Evolutionary conservation across 2,888 invertebrate genomes (phyloP), one percentile per base, ranked within the genome.

Genomic region (Spisula subtruncata): DNA sequence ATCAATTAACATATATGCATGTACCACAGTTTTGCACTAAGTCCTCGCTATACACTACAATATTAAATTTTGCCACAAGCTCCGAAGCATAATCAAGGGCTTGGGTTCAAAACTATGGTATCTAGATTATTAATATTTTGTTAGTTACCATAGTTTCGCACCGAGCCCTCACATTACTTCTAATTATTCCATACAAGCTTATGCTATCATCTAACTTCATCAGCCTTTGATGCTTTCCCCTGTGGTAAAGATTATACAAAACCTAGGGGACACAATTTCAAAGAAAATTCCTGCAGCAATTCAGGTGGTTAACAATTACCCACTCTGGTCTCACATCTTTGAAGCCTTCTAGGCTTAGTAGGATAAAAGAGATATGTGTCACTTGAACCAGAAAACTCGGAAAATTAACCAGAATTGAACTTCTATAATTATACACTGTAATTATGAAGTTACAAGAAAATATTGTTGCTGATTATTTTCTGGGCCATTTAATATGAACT

Each of bases 221-320:
- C 75, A 16, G 16, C 32, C 75, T 75, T 75, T 75, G 75, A 75
- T 35, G 75, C 16, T 18, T 29, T 35, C 32, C 75, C 25, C 32
- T 35, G 32, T 18, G 4, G 75, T 32, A 75, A 75, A 18, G 75
- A 75, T 18, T 1, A 20, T 32, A 75, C 20, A 25, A 35, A 25
- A 35, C 75, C 32, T 4, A 75, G 75, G 51, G 75, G 75, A 75
- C 32, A 60, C 12, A 46, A 82, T 85, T 89, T 85, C 85, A 51
- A 89, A 86, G 83, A 80, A 89, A 86, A 89, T 81, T 29, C 29
- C 86, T 66, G 54, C 29, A 41, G 46, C 66, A 41, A 75, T 66
- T 89, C 89, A 89, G 86, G 89, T 83, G 80, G 89, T 83, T 86
- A 83, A 51, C 86, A 86, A 89, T 89, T 83, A 89, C 84, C n/a